Percentiles rank a stretch among this genome's conserved stretches.
Evolutionary conservation across 2,797 vertebrate species (phyloP).

Genomic region (Propithecus perrieri): DNA sequence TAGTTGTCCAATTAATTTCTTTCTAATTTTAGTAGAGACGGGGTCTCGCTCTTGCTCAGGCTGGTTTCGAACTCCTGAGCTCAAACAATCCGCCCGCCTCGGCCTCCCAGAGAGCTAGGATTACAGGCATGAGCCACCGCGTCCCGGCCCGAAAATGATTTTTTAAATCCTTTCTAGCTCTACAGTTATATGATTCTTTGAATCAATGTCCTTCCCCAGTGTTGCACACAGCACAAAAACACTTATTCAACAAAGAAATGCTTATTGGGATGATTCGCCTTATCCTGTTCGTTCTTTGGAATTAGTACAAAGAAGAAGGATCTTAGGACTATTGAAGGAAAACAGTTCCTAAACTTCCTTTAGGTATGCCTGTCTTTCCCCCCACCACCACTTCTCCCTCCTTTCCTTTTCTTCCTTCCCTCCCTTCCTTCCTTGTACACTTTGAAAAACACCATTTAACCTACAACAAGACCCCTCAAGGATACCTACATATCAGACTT

Average conservation of each 20-base stretch:
- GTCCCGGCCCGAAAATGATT: too few relatives aligned
- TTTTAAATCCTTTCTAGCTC: neutral
- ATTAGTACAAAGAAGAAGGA: neutral
- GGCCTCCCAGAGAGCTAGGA: too few relatives aligned
- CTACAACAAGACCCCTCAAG: neutral
- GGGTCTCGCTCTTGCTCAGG: too few relatives aligned
- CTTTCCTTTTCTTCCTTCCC: neutral
- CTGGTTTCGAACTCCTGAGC: too few relatives aligned
- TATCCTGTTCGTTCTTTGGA: neutral
- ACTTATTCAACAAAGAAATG: too few relatives aligned
- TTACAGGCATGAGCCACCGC: too few relatives aligned
- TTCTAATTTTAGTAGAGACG: too few relatives aligned
- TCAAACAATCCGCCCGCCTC: too few relatives aligned
- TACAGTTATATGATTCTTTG: neutral
- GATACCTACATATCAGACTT: neutral
- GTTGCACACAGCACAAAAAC: accelerated
- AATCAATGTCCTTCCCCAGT: neutral
- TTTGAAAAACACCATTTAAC: neutral
- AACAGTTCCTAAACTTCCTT: neutral
- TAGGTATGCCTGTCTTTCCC: accelerated
- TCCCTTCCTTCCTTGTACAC: neutral
- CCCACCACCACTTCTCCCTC: too few relatives aligned
- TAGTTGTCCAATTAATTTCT: too few relatives aligned
- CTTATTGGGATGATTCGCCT: accelerated
- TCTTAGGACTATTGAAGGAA: neutral